Conservation (phyloP, 1,140 invertebrate species). For the Neodiprion fabricii region DNA sequence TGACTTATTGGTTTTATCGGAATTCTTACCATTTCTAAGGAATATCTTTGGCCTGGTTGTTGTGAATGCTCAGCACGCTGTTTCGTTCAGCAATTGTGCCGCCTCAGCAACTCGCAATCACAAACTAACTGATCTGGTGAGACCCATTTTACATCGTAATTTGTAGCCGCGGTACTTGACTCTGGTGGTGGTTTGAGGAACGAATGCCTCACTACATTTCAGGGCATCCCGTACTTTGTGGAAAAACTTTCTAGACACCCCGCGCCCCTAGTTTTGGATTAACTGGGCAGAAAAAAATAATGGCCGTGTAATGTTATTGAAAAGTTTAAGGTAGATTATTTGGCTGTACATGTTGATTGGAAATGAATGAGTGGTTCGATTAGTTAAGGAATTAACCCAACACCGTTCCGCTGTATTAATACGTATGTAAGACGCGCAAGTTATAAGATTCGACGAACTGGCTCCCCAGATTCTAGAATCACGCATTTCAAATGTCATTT, state of each 20-base stretch:
- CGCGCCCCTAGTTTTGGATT: background rate
- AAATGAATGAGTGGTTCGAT: constrained; percentile 10
- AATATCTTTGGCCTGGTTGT: background rate
- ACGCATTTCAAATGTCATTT: constrained; percentile 45
- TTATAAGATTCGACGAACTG: constrained; percentile 23
- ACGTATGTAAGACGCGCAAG: constrained; percentile 10
- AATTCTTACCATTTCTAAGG: constrained; percentile 3
- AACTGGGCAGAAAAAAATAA: constrained; percentile 28
- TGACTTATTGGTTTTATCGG: background rate
- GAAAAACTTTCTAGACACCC: background rate
- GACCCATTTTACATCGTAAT: no score
- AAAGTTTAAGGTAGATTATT: constrained; percentile 32
- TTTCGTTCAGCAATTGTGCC: background rate
- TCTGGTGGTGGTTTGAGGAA: background rate
- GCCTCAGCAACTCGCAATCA: background rate
- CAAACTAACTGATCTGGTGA: background rate
- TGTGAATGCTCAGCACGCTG: background rate
- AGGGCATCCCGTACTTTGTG: background rate
- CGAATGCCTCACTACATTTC: background rate
- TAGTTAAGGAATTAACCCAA: background rate
- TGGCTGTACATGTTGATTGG: constrained; percentile 17
- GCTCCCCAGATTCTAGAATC: background rate
- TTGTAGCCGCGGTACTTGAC: background rate
- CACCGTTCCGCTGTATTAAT: background rate
- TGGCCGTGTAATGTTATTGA: constrained; percentile 47